Evolutionary conservation across 1,140 invertebrate genomes (phyloP), one percentile per base, ranked within the genome.

Genomic region (Drosophila sp.): DNA sequence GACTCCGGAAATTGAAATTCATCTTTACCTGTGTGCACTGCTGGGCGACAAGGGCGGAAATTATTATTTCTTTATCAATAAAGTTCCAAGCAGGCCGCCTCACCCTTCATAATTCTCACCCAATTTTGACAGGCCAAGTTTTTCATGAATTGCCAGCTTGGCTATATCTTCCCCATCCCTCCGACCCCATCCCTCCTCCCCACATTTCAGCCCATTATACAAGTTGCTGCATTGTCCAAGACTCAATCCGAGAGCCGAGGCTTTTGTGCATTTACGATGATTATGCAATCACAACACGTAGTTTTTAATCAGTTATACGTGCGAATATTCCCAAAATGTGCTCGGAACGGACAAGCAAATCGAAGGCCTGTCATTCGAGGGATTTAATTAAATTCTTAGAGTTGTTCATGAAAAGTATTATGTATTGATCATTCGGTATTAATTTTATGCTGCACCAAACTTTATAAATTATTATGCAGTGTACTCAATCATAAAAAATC

Each of bases 41-140:
- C 14, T 57, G 65, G 57, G 66, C 65, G 36, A 50, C 65, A 57
- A 62, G 51, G 64, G 72, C 83, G 83, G 83, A 87, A 87, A 87
- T 87, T 87, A 87, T 87, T 89, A 89, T 89, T 89, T 83, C 77
- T 89, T 89, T 89, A 89, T 83, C 77, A 76, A 73, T 78, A 57
- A 64, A 45, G 69, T 67, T 61, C 41, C 40, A 38, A 38, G 5
- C 18, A 11, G 3, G 6, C 8, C n/a, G n/a, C 45, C 25, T 40
- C 16, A 14, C 3, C 27, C 2, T 32, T 66, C 43, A 21, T 36
- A 64, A 6, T 45, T 45, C 41, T 50, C 63, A 14, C 62, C 48
- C 38, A 43, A 16, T 32, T 40, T 38, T 46, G 34, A 64, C 53
- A 32, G 43, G 32, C 27, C 46, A 36, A 38, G 13, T 21, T 59